Evolutionary conservation across 2,113 vertebrate species (phyloP), one percentile per base, ranked within the genome.

Genomic region (Isurus oxyrinchus): DNA sequence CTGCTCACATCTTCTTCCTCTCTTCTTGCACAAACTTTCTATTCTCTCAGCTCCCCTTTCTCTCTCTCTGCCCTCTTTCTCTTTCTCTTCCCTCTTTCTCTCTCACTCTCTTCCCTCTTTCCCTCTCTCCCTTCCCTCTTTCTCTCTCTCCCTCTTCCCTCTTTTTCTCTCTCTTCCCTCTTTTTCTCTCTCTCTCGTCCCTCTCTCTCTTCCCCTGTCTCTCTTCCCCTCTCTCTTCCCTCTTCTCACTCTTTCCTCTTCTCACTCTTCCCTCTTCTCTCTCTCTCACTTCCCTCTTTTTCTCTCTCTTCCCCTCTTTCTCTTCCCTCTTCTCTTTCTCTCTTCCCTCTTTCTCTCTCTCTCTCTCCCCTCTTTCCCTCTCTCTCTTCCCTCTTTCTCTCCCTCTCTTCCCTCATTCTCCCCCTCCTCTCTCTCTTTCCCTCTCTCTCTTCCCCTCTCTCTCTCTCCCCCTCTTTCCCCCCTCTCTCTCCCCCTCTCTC

Each of bases 11-110:
- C 0, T 16, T 76, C 8, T 72, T 49, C 35, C 16, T 44, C 23
- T 63, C n/a, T 67, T 93, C 55, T 84, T 49, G 44, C 44, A 49
- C 59, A 95, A 76, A 95, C 69, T 23, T 96, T 96, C 96, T 79
- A 94, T 96, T 91, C 96, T 96, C 97, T 97, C 96, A 40, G 10
- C 23, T 90, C 95, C 72, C 40, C 19, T 91, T 55, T 69, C 53
- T 69, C 61, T 96, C 10, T 69, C 61, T 96, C 10, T n/a, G 0
- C 35, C 11, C 31, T n/a, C 35, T 81, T 21, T 0, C 11, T 40
- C 21, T 40, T n/a, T 23, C 25, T 6, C 72, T 31, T 2, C 27
- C 0, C 31, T 13, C 1, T 19, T 0, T 13, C n/a, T n/a, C n/a
- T n/a, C n/a, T n/a, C 35, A n/a, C 76, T 13, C 76, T 10, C 6